phyloP scores from a whole-genome alignment of 2,113 vertebrate genomes.

The Thalassoma bifasciatum region DNA sequence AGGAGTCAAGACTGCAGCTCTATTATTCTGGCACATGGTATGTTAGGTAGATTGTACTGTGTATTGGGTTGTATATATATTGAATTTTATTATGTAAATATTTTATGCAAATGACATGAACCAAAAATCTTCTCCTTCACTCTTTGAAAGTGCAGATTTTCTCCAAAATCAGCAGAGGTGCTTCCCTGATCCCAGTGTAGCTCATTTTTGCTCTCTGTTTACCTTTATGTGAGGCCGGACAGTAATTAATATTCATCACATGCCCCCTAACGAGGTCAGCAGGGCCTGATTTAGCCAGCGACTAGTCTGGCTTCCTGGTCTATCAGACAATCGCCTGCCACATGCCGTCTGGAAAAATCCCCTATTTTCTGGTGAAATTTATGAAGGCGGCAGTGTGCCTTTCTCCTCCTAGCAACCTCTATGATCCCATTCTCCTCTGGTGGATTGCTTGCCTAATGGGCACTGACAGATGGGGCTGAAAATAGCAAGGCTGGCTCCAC shows the following conservation, averaged over 20 bases:
- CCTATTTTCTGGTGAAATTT: conserved; percentile 80
- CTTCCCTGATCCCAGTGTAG: conserved; percentile 55
- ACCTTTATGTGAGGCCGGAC: conserved; percentile 76
- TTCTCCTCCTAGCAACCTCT: conserved; percentile 81
- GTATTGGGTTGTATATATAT: background rate
- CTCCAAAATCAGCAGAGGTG: conserved; percentile 49
- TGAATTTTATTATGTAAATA: background rate
- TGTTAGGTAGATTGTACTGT: background rate
- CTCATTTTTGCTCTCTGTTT: conserved; percentile 66
- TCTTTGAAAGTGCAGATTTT: conserved; percentile 17
- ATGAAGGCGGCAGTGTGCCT: conserved; percentile 78
- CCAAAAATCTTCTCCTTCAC: background rate
- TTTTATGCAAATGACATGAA: background rate
- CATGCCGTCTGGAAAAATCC: conserved; percentile 76
- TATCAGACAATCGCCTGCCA: conserved; percentile 82
- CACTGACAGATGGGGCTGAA: conserved; percentile 82
- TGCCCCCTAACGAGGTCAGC: conserved; percentile 82
- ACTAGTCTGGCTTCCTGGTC: conserved; percentile 79
- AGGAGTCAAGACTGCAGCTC: conserved; percentile 6
- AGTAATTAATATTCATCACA: conserved; percentile 80
- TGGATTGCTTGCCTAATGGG: conserved; percentile 84
- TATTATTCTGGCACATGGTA: conserved; percentile 1
- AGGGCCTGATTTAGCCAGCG: conserved; percentile 74
- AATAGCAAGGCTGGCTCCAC: conserved; percentile 76
- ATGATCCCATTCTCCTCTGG: conserved; percentile 84